Conservation (phyloP, 2,797 vertebrate genomes). For the Acropternis orthonyx region DNA sequence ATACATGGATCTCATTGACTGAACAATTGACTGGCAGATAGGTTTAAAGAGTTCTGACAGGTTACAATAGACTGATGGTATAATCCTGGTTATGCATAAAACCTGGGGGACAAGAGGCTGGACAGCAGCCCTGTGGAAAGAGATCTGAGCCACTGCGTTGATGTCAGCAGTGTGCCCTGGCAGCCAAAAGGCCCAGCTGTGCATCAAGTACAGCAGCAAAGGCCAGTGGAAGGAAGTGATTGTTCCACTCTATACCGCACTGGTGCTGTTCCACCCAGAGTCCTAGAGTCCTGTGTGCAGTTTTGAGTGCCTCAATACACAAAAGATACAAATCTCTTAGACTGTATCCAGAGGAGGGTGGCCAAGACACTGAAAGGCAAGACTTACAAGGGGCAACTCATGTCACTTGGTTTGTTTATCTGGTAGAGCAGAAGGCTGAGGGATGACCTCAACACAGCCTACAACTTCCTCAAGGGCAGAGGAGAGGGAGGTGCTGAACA, state of each 20-base stretch:
- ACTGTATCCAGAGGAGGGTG: fast-evolving
- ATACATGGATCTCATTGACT: background rate
- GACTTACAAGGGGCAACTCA: fast-evolving
- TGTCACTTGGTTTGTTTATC: background rate
- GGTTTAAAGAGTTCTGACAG: background rate
- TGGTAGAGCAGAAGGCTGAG: background rate
- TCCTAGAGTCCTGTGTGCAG: background rate
- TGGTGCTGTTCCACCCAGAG: fast-evolving
- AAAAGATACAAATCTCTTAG: background rate
- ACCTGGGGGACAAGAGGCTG: background rate
- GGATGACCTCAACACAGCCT: background rate
- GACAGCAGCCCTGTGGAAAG: background rate
- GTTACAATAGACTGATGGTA: background rate
- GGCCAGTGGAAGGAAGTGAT: fast-evolving
- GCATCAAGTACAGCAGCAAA: background rate
- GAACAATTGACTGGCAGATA: background rate
- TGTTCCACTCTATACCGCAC: background rate
- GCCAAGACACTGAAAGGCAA: background rate
- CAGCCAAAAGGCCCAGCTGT: background rate
- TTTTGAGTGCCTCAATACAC: background rate
- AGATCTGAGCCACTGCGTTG: background rate
- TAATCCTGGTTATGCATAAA: background rate
- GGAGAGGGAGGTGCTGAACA: background rate
- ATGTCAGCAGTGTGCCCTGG: background rate
- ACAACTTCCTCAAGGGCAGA: background rate